Conservation (phyloP, 2,888 invertebrate genomes). For the Melieria picta region DNA sequence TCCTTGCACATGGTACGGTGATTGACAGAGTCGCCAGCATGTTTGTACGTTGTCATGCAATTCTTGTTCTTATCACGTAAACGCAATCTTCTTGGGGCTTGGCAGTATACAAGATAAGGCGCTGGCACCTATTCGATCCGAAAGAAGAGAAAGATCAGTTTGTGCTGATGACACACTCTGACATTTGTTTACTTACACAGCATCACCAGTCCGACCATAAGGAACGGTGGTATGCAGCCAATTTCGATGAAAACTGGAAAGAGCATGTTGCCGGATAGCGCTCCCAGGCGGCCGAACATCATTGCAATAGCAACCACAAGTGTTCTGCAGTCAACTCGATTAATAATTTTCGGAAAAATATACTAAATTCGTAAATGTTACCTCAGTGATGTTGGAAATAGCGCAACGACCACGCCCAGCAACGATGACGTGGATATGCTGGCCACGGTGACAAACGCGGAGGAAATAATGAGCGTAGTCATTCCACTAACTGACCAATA, state of each 20-base stretch:
- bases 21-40: no score
- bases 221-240: conserved; percentile 79
- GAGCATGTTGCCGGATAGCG: conserved; percentile 75
- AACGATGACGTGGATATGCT: conserved; percentile 61
- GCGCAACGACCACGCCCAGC: conserved; percentile 55
- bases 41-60: no score
- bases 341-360: neutral
- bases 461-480: conserved; percentile 69
- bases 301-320: conserved; percentile 77
- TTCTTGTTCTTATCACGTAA: neutral
- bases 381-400: conserved; percentile 64
- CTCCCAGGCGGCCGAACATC: conserved; percentile 78
- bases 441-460: conserved; percentile 67
- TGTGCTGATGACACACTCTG: neutral
- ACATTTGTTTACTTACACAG: conserved; percentile 20
- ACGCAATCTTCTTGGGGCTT: neutral
- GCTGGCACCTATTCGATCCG: conserved; percentile 2
- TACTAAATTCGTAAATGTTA: conserved; percentile 36
- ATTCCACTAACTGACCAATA: conserved; percentile 70
- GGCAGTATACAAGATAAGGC: conserved; percentile 24
- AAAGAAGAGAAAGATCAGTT: neutral
- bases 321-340: conserved; percentile 67
- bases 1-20: no score
- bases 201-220: conserved; percentile 73
- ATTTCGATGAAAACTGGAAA: conserved; percentile 76